Percentiles rank a stretch among this genome's conserved stretches.
These are phyloP conservation scores for Alouatta palliata DNA, from an alignment of 2,113 vertebrate species.

Conservation along the genomic window DNA sequence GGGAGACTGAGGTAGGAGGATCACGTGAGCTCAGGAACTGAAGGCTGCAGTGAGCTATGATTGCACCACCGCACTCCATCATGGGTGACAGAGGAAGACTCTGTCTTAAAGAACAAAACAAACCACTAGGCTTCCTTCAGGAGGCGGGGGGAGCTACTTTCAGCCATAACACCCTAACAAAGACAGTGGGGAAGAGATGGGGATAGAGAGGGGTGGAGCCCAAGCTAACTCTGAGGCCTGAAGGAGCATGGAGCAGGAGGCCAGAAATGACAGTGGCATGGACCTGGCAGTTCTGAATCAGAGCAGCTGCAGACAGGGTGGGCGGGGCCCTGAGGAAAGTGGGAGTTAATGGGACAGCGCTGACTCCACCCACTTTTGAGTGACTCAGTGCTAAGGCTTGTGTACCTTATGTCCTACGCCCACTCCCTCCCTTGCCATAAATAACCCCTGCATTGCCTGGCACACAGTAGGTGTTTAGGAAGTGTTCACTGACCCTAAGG, in stretches of 20 bases:
- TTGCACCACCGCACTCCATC: too few relatives aligned
- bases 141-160: not conserved
- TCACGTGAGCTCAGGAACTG: too few relatives aligned
- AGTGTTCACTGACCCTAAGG: not conserved
- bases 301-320: not conserved
- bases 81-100: too few relatives aligned
- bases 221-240: not conserved
- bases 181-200: not conserved
- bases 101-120: too few relatives aligned
- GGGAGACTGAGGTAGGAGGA: too few relatives aligned
- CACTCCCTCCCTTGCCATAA: not conserved
- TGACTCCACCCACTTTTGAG: not conserved
- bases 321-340: not conserved
- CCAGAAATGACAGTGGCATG: not conserved
- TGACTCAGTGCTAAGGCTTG: not conserved
- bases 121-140: not conserved
- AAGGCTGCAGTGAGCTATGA: too few relatives aligned
- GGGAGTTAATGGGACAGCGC: not conserved
- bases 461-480: not conserved
- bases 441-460: not conserved
- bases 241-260: not conserved
- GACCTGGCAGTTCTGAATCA: not conserved
- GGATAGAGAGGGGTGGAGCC: not conserved
- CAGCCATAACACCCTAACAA: not conserved
- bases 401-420: not conserved